phyloP scores from a whole-genome alignment of 53 echinoderm and acorn worm species.

The Apostichopus leukothele region DNA sequence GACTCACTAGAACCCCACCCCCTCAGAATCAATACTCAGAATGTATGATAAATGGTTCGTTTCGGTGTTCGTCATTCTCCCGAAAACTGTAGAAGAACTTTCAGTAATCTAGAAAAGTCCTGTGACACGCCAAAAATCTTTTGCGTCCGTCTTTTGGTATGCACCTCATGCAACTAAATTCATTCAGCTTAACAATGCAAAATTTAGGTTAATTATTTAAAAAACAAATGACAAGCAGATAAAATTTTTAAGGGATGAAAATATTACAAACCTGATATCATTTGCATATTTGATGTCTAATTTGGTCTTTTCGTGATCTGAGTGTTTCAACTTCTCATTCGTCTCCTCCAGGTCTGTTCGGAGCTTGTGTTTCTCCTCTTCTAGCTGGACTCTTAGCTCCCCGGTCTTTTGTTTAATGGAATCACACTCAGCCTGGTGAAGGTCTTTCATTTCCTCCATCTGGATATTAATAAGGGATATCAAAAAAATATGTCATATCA shows the following conservation, averaged over 20 bases:
- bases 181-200: no score
- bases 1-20: no score
- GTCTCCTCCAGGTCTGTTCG: background rate
- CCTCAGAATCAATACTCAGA: no score
- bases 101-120: no score
- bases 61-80: no score
- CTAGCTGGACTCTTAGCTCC: background rate
- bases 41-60: no score
- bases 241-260: background rate
- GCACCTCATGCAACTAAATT: no score
- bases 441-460: background rate
- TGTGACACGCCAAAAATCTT: no score
- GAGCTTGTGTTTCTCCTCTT: background rate
- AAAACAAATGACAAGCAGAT: no score
- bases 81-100: no score
- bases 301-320: background rate
- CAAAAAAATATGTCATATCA: background rate
- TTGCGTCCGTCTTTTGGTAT: no score
- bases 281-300: background rate
- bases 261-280: background rate
- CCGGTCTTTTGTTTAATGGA: background rate
- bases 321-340: background rate
- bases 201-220: no score
- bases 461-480: background rate
- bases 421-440: background rate